Conservation (phyloP, 2,113 vertebrate genomes). For the Oncorhynchus masou region DNA sequence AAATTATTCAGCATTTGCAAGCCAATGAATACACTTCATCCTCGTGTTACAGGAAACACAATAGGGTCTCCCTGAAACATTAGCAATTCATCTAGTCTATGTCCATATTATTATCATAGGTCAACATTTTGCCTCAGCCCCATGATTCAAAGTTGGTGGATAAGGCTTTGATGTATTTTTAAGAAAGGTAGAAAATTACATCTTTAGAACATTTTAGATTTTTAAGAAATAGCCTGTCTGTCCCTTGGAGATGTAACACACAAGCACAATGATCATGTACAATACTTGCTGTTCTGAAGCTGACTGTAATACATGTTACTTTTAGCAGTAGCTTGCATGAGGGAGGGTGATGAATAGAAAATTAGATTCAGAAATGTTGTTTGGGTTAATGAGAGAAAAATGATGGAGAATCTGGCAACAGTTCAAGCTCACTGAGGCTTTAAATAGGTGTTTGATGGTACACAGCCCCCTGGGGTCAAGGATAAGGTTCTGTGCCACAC, state of each 20-base stretch:
- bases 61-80: slow-evolving; percentile 32
- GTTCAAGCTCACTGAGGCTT: neutral
- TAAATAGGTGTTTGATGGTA: neutral
- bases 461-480: neutral
- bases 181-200: neutral
- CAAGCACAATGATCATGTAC: neutral
- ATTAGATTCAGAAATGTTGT: neutral
- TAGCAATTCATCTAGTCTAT: slow-evolving; percentile 35
- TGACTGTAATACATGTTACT: neutral
- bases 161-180: neutral
- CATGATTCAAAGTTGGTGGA: neutral
- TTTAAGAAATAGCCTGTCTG: too few relatives aligned
- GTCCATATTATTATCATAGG: slow-evolving; percentile 10
- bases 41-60: slow-evolving; percentile 50
- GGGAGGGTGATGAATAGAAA: neutral
- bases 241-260: too few relatives aligned
- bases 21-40: slow-evolving; percentile 45
- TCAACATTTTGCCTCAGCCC: neutral
- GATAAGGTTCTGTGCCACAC: neutral
- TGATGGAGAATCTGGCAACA: neutral
- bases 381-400: neutral
- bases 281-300: neutral
- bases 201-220: neutral
- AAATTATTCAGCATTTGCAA: slow-evolving; percentile 71
- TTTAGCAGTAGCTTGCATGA: too few relatives aligned